These are phyloP conservation scores for Chionomys nivalis DNA, from an alignment of 2,113 vertebrate genomes.

Conservation along the genomic window DNA sequence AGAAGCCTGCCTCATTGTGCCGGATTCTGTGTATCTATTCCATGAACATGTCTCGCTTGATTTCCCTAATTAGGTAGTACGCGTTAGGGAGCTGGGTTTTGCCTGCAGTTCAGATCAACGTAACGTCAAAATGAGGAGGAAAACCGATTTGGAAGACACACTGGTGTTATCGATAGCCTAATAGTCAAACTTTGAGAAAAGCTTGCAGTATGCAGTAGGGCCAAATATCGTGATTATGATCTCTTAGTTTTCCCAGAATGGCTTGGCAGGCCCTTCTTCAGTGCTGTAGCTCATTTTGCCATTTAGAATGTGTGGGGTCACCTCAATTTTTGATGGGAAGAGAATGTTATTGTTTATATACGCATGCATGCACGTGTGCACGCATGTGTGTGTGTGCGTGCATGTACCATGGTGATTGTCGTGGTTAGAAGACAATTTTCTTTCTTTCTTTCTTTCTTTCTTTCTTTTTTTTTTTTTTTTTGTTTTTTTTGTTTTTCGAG, in stretches of 20 bases:
- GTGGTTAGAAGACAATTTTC: not conserved
- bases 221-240: not conserved
- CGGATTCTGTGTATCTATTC: not conserved
- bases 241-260: not conserved
- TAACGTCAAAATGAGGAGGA: not conserved
- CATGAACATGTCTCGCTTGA: conserved; percentile 20
- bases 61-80: conserved; percentile 57
- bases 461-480: no score
- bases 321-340: not conserved
- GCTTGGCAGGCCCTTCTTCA: not conserved
- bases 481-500: no score
- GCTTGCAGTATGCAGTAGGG: not conserved
- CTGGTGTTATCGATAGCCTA: not conserved
- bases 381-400: not conserved
- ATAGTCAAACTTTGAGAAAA: not conserved
- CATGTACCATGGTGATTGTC: not conserved
- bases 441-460: not conserved
- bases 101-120: not conserved
- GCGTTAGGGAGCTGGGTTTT: not conserved
- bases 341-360: not conserved
- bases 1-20: not conserved
- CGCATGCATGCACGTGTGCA: not conserved
- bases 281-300: not conserved
- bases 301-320: not conserved
- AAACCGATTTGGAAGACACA: not conserved